phyloP scores from a whole-genome alignment of 2,888 invertebrate genomes.

The Megamerina dolium region DNA sequence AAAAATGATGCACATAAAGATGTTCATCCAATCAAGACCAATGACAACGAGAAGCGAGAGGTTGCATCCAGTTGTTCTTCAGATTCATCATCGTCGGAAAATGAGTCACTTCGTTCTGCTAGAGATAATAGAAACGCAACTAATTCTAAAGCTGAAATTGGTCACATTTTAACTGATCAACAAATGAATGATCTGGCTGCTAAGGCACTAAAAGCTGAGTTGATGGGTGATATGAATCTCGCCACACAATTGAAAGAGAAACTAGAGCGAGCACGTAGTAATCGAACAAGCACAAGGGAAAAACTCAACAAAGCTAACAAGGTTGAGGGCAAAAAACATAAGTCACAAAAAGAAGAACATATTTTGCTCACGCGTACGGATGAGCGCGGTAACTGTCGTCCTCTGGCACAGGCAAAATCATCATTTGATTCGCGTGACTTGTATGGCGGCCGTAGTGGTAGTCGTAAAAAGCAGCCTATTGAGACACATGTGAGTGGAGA shows the following conservation, averaged over 20 bases:
- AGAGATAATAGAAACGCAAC: not conserved
- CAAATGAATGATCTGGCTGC: constrained; percentile 89
- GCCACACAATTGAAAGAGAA: constrained; percentile 67
- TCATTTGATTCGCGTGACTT: constrained; percentile 20
- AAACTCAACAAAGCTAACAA: constrained; percentile 5
- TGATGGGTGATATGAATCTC: constrained; percentile 73
- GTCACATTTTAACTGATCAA: constrained; percentile 58
- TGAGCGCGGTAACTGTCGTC: constrained; percentile 62
- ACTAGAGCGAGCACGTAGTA: constrained; percentile 63
- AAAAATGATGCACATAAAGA: constrained; percentile 4
- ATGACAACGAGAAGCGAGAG: too few species aligned
- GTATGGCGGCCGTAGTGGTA: constrained; percentile 25
- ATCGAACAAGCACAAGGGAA: constrained; percentile 22
- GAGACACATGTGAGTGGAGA: constrained; percentile 72
- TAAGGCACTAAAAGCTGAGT: constrained; percentile 88
- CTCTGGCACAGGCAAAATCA: constrained; percentile 46
- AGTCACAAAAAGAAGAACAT: constrained; percentile 41
- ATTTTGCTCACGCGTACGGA: constrained; percentile 66
- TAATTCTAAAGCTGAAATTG: constrained; percentile 5
- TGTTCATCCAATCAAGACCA: not conserved
- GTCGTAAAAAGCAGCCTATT: constrained; percentile 32
- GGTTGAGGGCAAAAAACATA: not conserved
- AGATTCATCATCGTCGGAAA: not conserved
- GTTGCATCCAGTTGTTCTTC: not conserved
- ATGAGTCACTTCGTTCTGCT: not conserved